These are phyloP conservation scores for Dendrolimus kikuchii DNA, from an alignment of 1,140 invertebrate species.

Conservation along the genomic window DNA sequence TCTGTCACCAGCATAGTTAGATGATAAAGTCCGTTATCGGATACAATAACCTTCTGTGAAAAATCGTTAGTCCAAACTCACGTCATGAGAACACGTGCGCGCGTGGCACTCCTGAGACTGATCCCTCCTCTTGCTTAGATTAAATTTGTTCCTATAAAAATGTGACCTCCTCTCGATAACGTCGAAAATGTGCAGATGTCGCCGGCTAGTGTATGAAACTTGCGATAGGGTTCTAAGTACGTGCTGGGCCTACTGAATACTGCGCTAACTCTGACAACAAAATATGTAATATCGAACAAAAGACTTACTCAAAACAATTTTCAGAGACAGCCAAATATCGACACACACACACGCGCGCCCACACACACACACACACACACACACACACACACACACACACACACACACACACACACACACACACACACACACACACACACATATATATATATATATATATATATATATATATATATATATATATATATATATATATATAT, in stretches of 20 bases:
- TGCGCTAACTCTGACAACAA: too few relatives aligned
- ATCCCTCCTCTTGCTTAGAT: slow-evolving; percentile 64
- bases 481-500: too few relatives aligned
- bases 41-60: slow-evolving; percentile 55
- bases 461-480: too few relatives aligned
- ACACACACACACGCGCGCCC: too few relatives aligned
- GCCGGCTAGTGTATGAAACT: slow-evolving; percentile 54
- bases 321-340: too few relatives aligned
- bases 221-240: slow-evolving; percentile 46
- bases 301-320: too few relatives aligned
- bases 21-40: slow-evolving; percentile 46
- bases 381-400: too few relatives aligned
- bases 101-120: slow-evolving; percentile 58
- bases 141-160: slow-evolving; percentile 69
- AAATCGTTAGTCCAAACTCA: slow-evolving; percentile 59
- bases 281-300: too few relatives aligned
- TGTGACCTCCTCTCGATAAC: slow-evolving; percentile 59
- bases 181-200: slow-evolving; percentile 62
- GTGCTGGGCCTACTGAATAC: slow-evolving; percentile 50
- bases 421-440: too few relatives aligned
- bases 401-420: too few relatives aligned
- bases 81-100: slow-evolving; percentile 51
- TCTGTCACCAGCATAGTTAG: slow-evolving; percentile 30
- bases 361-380: too few relatives aligned
- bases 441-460: too few relatives aligned